Conservation (phyloP, 2,113 vertebrate species). For the Tympanuchus pallidicinctus region DNA sequence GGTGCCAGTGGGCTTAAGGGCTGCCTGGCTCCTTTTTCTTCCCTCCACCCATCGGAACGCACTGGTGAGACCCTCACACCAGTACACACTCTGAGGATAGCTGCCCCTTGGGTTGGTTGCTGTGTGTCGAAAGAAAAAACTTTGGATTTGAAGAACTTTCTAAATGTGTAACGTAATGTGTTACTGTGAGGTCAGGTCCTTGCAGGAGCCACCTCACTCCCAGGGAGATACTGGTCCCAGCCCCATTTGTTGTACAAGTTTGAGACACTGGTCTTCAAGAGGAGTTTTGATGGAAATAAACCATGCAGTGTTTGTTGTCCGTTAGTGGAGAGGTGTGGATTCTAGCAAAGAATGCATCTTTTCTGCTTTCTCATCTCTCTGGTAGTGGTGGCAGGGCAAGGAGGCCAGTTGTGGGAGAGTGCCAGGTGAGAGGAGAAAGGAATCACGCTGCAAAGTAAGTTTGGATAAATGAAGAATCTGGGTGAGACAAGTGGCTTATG, state of each 20-base stretch:
- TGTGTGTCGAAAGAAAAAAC: neutral
- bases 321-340: neutral
- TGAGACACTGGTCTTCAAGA: neutral
- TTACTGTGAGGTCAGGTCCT: neutral
- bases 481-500: slow-evolving; percentile 44
- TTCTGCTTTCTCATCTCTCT: neutral
- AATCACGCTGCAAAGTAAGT: neutral
- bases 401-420: neutral
- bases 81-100: neutral
- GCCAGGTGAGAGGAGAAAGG: neutral
- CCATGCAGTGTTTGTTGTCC: neutral
- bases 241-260: neutral
- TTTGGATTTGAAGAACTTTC: neutral
- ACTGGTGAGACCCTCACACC: neutral
- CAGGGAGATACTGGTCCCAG: neutral
- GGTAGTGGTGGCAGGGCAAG: neutral
- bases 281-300: neutral
- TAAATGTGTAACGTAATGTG: neutral
- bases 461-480: slow-evolving; percentile 49
- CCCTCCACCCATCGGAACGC: neutral
- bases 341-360: neutral
- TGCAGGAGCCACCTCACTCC: neutral
- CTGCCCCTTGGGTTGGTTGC: neutral
- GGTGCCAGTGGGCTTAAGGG: neutral
- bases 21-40: neutral